Conservation (phyloP, 2,113 vertebrate genomes). For the Colinus virginianus region DNA sequence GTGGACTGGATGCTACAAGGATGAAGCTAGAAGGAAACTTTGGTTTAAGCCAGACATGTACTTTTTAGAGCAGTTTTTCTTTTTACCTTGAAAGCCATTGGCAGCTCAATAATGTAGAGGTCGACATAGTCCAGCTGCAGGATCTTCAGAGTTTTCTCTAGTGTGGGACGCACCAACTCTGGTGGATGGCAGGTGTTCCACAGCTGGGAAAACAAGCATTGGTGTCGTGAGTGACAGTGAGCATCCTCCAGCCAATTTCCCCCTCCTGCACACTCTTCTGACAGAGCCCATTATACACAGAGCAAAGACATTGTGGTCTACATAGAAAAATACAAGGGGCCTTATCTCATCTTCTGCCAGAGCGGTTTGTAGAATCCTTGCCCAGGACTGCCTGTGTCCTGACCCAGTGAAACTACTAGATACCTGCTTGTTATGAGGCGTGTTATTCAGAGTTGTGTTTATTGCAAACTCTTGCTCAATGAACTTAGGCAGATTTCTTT, state of each 20-base stretch:
- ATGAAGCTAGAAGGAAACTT: background rate
- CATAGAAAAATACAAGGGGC: background rate
- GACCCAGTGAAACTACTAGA: background rate
- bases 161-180: slow-evolving; percentile 85
- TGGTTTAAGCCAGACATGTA: background rate
- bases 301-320: background rate
- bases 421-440: background rate
- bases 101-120: slow-evolving; percentile 94
- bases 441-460: background rate
- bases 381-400: background rate
- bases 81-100: slow-evolving; percentile 92
- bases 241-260: background rate
- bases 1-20: background rate
- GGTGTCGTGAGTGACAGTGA: background rate
- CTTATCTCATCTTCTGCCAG: background rate
- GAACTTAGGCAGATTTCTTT: background rate
- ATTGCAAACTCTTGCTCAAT: slow-evolving; percentile 14
- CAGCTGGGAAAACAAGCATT: slow-evolving; percentile 78
- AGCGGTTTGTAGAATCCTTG: background rate
- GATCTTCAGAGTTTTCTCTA: slow-evolving; percentile 86
- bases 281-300: background rate
- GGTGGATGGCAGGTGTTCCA: slow-evolving; percentile 90
- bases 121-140: slow-evolving; percentile 92
- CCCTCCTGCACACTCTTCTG: background rate
- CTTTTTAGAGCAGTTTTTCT: background rate